Evolutionary conservation across 2,113 vertebrate genomes (phyloP), one percentile per base, ranked within the genome.

Genomic region (Suncus etruscus): DNA sequence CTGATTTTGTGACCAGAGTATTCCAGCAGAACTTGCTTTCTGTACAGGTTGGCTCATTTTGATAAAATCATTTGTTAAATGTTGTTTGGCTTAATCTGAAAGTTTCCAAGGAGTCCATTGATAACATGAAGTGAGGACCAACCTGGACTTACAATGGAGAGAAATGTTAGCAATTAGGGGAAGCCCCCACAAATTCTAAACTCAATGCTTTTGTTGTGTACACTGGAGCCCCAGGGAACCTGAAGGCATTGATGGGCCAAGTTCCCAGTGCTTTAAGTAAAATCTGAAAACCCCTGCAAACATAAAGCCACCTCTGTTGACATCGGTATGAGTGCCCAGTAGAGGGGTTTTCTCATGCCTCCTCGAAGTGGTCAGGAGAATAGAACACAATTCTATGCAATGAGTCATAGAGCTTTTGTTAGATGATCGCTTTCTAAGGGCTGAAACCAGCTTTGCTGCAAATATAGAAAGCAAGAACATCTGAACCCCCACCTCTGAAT

Each of bases 81-180:
- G 66, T 47, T 48, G 22, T 48, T 32, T 39, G 16, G 22, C 45
- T 48, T 75, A 48, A 75, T 22, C 11, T 48, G 11, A 14, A 9
- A 15, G 45, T 47, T 75, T 48, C 22, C 45, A 75, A 75, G 12
- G 48, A 73, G 24, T 4, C 45, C 11, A 75, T 45, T 45, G 10
- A 75, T 25, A 9, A 75, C 25, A 74, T 12, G 15, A 72, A 39
- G 31, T 47, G 39, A 74, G 72, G 24, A 47, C 24, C 47, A 11
- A 47, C 18, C 24, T 20, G 10, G 18, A 73, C 6, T n/a, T 45
- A 61, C 16, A 77, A 29, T 61, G 54, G 22, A 32, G 29, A 80
- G 61, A 79, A 54, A 63, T 86, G 15, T 66, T 58, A 70, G 22
- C 70, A 92, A 68, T 88, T 51, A 75, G 8, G 27, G 80, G 31